A percentile compares a stretch with the other conserved stretches of the same genome.
Conservation (phyloP, 1,140 invertebrate genomes). For the Lycorma delicatula region DNA sequence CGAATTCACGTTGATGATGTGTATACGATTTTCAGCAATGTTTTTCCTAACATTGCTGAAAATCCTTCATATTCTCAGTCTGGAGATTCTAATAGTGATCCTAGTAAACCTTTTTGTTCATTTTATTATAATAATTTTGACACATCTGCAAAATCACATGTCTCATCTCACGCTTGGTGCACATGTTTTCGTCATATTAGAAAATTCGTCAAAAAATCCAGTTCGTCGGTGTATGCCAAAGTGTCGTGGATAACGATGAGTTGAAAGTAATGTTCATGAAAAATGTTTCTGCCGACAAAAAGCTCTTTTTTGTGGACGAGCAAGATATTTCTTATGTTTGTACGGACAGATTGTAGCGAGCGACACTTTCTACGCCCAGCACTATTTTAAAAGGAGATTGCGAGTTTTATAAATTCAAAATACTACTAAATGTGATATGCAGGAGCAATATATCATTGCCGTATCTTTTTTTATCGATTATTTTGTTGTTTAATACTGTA, state of each 20-base stretch:
- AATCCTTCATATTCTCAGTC: too few relatives aligned
- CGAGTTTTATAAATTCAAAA: slow-evolving; percentile 2
- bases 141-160: not conserved
- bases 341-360: not conserved
- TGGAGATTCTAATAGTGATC: not conserved
- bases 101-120: not conserved
- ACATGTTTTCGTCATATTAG: not conserved
- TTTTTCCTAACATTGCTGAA: not conserved
- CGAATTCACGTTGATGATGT: not conserved
- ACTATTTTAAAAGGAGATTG: not conserved
- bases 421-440: too few relatives aligned
- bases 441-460: too few relatives aligned
- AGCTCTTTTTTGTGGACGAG: not conserved
- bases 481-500: too few relatives aligned
- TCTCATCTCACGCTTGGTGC: not conserved
- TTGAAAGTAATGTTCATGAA: slow-evolving; percentile 2
- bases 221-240: slow-evolving; percentile 5
- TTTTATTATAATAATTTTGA: not conserved
- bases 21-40: not conserved
- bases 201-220: not conserved
- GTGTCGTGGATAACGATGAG: not conserved
- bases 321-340: not conserved
- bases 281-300: not conserved
- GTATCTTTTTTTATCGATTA: too few relatives aligned
- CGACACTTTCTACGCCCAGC: not conserved